Evolutionary conservation across 2,888 invertebrate species (phyloP).

Genomic region (Ophioninae sp.): DNA sequence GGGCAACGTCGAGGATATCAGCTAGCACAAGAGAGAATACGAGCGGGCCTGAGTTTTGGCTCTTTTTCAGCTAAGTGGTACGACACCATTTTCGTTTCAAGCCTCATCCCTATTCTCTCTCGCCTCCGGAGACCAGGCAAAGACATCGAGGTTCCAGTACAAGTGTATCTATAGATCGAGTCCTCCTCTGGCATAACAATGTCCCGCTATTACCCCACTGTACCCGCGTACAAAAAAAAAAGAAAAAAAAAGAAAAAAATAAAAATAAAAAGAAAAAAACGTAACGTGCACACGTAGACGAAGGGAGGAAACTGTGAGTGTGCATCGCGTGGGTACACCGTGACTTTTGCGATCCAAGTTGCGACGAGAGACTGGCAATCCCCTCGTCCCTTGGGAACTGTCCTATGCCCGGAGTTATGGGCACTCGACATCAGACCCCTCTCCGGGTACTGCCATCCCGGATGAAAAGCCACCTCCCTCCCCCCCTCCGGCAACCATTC

Average conservation of each 20-base stretch:
- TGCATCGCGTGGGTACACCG: slow-evolving; percentile 67
- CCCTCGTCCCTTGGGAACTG: slow-evolving; percentile 74
- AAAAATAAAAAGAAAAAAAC: no score
- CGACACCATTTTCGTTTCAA: slow-evolving; percentile 81
- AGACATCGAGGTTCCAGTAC: slow-evolving; percentile 37
- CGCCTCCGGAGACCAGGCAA: slow-evolving; percentile 77
- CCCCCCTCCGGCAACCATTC: no score
- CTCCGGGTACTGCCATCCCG: slow-evolving; percentile 55
- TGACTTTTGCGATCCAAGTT: slow-evolving; percentile 77
- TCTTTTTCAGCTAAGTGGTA: slow-evolving; percentile 75
- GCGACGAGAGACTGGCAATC: slow-evolving; percentile 63
- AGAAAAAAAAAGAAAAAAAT: no score
- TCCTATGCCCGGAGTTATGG: slow-evolving; percentile 68
- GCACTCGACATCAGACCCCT: slow-evolving; percentile 68
- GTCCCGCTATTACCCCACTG: slow-evolving; percentile 31
- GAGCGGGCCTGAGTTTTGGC: slow-evolving; percentile 23
- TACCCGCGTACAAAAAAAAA: slow-evolving; percentile 17
- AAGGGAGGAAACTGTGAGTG: not conserved
- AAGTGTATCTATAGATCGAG: slow-evolving; percentile 39
- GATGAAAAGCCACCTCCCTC: slow-evolving; percentile 49
- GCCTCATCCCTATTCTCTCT: slow-evolving; percentile 58
- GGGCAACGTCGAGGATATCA: no score
- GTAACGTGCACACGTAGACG: slow-evolving; percentile 32
- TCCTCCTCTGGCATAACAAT: slow-evolving; percentile 32
- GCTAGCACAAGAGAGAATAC: no score